phyloP scores from a whole-genome alignment of 2,797 vertebrate genomes.

The Helarctos malayanus region DNA sequence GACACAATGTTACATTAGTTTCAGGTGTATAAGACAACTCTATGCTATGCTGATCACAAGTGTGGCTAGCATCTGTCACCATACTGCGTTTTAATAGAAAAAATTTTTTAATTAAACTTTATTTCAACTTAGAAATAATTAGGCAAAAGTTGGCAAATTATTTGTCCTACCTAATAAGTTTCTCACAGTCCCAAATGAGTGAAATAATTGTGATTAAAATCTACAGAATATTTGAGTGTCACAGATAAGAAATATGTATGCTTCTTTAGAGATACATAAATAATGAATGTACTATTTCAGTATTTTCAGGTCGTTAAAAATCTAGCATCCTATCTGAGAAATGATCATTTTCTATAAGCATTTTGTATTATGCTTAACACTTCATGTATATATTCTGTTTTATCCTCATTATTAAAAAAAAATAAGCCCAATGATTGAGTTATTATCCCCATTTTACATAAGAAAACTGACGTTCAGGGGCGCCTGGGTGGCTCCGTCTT shows the following conservation, averaged over 20 bases:
- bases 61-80: background rate
- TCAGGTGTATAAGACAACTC: background rate
- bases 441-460: constrained; percentile 11
- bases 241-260: background rate
- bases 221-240: background rate
- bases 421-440: background rate
- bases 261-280: background rate
- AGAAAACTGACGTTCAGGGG: background rate
- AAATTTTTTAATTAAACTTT: background rate
- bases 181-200: background rate
- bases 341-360: background rate
- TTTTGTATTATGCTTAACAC: background rate
- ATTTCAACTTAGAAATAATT: background rate
- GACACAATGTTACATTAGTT: background rate
- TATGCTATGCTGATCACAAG: background rate
- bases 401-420: background rate
- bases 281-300: constrained; percentile 23
- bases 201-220: constrained; percentile 9
- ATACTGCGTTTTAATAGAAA: background rate
- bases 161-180: background rate
- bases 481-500: no score
- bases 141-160: background rate
- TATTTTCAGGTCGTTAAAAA: constrained; percentile 13
- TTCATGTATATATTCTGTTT: background rate
- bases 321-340: background rate